Evolutionary conservation across 2,797 vertebrate genomes (phyloP).

Genomic region (Lepidocolaptes lacrymiger): DNA sequence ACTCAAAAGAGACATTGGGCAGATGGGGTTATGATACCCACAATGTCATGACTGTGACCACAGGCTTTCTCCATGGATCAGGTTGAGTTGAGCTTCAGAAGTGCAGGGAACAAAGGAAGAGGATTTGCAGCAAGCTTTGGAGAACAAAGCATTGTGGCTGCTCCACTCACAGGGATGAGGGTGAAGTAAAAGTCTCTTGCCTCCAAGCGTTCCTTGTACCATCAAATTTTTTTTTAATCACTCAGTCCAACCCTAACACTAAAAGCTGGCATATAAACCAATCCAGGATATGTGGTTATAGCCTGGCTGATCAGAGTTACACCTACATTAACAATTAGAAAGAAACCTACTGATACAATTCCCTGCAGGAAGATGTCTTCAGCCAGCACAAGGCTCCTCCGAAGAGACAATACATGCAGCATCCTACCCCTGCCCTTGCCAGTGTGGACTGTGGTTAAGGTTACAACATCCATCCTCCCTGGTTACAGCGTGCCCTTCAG

Average conservation of each 20-base stretch:
- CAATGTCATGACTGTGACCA: neutral
- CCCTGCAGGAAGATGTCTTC: neutral
- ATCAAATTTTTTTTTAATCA: neutral
- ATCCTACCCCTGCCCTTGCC: accelerated
- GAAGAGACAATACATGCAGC: neutral
- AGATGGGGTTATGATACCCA: accelerated
- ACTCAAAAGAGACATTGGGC: accelerated
- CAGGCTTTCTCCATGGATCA: neutral
- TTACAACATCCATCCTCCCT: neutral
- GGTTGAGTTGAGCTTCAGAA: neutral
- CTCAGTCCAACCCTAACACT: neutral
- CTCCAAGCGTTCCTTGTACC: neutral
- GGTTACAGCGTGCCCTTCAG: accelerated
- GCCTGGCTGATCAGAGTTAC: neutral
- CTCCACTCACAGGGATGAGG: neutral
- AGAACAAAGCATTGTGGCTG: neutral
- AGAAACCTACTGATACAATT: neutral
- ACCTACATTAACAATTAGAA: neutral
- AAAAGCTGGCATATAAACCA: neutral
- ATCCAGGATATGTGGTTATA: neutral
- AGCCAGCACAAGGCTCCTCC: neutral
- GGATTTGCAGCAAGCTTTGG: neutral
- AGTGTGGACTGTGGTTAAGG: accelerated
- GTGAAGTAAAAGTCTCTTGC: neutral
- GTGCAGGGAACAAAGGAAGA: neutral